phyloP scores from a whole-genome alignment of 2,888 invertebrate genomes.

The Anarsia innoxiella region DNA sequence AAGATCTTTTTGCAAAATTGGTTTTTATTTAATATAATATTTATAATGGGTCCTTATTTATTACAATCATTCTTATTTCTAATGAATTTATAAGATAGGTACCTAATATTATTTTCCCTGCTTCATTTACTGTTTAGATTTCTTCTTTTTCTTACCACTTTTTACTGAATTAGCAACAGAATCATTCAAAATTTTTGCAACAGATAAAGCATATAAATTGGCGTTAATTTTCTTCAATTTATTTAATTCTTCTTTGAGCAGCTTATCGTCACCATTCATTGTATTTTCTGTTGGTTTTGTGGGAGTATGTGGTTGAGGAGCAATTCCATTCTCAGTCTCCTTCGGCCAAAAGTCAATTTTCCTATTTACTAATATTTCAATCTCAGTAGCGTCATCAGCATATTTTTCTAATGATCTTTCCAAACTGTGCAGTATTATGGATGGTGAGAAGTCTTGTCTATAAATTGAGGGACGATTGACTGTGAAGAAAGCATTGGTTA shows the following conservation, averaged over 20 bases:
- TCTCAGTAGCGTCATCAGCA: slow-evolving; percentile 58
- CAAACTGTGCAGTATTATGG: slow-evolving; percentile 74
- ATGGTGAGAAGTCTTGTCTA: slow-evolving; percentile 74
- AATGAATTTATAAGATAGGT: too few relatives aligned
- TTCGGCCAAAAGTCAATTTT: slow-evolving; percentile 62
- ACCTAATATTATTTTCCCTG: too few relatives aligned
- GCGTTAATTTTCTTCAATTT: slow-evolving; percentile 74
- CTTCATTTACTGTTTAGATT: too few relatives aligned
- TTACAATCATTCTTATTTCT: too few relatives aligned
- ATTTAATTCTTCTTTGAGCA: slow-evolving; percentile 65
- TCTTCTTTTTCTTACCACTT: slow-evolving; percentile 36
- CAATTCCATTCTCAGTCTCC: slow-evolving; percentile 27
- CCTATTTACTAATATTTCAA: slow-evolving; percentile 50
- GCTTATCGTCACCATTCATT: slow-evolving; percentile 35
- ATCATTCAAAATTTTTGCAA: slow-evolving; percentile 56
- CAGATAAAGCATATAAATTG: slow-evolving; percentile 73
- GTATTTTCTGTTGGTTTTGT: slow-evolving; percentile 32
- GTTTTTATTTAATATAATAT: too few relatives aligned
- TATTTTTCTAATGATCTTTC: slow-evolving; percentile 77
- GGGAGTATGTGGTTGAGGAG: slow-evolving; percentile 7
- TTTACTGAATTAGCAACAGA: slow-evolving; percentile 19
- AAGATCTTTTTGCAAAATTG: too few relatives aligned
- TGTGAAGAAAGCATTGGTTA: slow-evolving; percentile 82
- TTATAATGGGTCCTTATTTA: too few relatives aligned
- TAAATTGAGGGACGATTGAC: slow-evolving; percentile 76